A percentile compares a stretch with the other conserved stretches of the same genome.
These are phyloP conservation scores for Epinephelus cyanopodus DNA, from an alignment of 2,113 vertebrate genomes.

Conservation along the genomic window DNA sequence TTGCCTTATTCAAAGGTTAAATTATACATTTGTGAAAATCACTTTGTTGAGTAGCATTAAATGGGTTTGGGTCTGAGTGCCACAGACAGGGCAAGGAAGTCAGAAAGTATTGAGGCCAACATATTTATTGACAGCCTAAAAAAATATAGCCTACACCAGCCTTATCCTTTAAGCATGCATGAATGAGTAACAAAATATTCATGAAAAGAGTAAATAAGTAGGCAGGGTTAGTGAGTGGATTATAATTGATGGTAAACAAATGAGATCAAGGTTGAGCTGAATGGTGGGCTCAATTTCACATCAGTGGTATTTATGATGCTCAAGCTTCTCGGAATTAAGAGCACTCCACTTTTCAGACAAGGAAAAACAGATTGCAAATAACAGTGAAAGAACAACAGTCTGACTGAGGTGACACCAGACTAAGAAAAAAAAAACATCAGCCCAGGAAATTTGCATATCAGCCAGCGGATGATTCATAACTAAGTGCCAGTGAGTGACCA, in stretches of 20 bases:
- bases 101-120: not conserved
- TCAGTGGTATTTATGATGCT: not conserved
- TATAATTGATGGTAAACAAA: conserved; percentile 22
- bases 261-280: not conserved
- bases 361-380: not conserved
- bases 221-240: not conserved
- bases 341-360: not conserved
- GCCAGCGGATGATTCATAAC: conserved; percentile 11
- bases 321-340: not conserved
- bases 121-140: not conserved
- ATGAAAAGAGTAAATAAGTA: not conserved
- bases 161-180: not conserved
- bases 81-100: not conserved
- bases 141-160: not conserved
- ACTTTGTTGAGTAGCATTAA: not conserved
- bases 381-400: not conserved
- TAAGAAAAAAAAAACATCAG: not conserved
- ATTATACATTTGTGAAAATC: not conserved
- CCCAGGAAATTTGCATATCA: conserved; percentile 6
- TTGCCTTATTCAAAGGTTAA: not conserved
- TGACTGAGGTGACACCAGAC: not conserved
- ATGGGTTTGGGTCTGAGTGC: not conserved
- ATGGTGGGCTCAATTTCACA: not conserved
- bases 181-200: not conserved
- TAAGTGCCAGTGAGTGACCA: not conserved